Base-by-base conservation (phyloP, 2,888 invertebrate genomes). In the Prionchulus punctatus region DNA sequence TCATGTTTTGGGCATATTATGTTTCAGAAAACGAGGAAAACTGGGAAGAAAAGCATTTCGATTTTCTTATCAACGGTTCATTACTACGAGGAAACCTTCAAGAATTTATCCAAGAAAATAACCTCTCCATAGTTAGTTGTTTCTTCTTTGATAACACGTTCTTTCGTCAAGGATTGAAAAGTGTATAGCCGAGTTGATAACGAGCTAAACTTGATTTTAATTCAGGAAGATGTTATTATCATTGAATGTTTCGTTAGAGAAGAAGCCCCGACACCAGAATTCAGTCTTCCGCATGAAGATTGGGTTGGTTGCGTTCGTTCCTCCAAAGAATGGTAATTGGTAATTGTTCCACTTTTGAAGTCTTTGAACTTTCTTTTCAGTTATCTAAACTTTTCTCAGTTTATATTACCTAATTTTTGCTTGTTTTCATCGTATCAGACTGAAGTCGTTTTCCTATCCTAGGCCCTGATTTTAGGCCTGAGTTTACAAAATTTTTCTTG, bases 241-340 rank as follows among this genome's bases (percentile, higher is more conserved):
- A 23, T 56, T 3, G 56, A 56, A 31, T 50, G 50, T 23, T 42
- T 56, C n/a, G 2, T 56, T 3, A 28, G 23, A n/a, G 26, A 2
- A 2, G 7, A 25, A 3, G 53, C 49, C 28, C 57, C 57, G 15
- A 4, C 18, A 4, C 49, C 57, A 3, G 36, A 25, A 12, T 30
- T 18, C 43, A 12, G 2, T 27, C 4, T 57, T 12, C 42, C 49
- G 26, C 55, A 55, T 25, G 43, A 57, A 4, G 57, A 57, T 36
- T 57, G 57, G 57, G 50, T 57, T 12, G 21, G 18, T 2, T 4
- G 18, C 23, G 31, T 43, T 23, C 42, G 18, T 3, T 3, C 18
- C 12, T 21, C 30, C 21, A 21, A 61, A n/a, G 59, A 63, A 43
- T 59, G 57, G 67, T 66, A 42, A 57, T 64, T 61, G 48, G 30